Evolutionary conservation across 2,113 vertebrate genomes (phyloP).

Genomic region (Gambusia holbrooki): DNA sequence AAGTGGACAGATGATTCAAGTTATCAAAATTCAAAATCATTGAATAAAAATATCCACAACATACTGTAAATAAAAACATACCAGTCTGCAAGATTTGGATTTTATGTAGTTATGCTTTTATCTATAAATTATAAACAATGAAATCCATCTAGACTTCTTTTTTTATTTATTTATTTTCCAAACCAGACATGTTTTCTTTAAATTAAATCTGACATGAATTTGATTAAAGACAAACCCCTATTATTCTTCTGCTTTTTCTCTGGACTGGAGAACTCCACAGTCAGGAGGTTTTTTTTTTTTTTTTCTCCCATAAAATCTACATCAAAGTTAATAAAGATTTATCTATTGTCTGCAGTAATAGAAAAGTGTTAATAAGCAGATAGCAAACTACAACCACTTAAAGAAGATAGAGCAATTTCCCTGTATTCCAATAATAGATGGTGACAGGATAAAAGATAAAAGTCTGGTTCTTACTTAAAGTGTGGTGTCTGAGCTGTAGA

Average conservation of each 20-base stretch:
- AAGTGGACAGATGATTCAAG: no score
- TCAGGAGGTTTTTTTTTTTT: neutral
- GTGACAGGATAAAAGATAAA: slow-evolving; percentile 49
- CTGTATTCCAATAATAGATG: slow-evolving; percentile 39
- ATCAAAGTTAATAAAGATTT: slow-evolving; percentile 44
- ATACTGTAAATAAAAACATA: no score
- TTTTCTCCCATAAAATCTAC: slow-evolving; percentile 15
- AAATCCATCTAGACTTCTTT: neutral
- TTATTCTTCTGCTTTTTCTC: slow-evolving; percentile 53
- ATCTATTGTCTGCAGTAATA: slow-evolving; percentile 38
- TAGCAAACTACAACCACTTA: slow-evolving; percentile 7
- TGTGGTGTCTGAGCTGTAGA: slow-evolving; percentile 41
- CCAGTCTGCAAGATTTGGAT: no score
- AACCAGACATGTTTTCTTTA: slow-evolving; percentile 30
- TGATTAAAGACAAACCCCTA: slow-evolving; percentile 44
- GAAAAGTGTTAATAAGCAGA: slow-evolving; percentile 37
- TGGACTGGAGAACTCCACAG: slow-evolving; percentile 23
- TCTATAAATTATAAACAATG: slow-evolving; percentile 13
- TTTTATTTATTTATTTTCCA: neutral
- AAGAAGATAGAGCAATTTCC: slow-evolving; percentile 34
- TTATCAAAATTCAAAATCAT: no score
- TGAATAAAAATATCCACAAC: no score
- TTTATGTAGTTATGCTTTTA: no score
- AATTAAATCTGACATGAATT: slow-evolving; percentile 37
- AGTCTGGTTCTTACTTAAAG: slow-evolving; percentile 51